Evolutionary conservation across 2,113 vertebrate genomes (phyloP), one percentile per base, ranked within the genome.

Genomic region (Barnardius zonarius): DNA sequence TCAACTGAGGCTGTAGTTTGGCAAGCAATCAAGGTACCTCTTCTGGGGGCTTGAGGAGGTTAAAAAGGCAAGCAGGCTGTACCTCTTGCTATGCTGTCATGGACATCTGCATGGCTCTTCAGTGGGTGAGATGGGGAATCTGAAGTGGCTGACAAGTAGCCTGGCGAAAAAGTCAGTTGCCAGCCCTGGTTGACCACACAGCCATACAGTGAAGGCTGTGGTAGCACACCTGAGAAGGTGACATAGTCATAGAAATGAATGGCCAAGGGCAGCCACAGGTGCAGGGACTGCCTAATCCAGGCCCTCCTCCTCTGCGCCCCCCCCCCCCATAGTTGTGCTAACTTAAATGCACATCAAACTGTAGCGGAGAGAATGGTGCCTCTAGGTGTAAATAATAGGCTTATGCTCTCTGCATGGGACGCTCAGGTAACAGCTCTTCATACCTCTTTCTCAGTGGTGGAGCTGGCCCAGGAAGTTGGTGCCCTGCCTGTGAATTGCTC

Each of bases 361-460:
- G 3, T 35, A 69, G 70, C n/a, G 0, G 6, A 92, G 66, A 59
- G 67, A 48, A n/a, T 33, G 37, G 46, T 90, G 68, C 73, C 76
- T 78, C 68, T 46, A 78, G 91, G 76, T 95, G 73, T 94, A 90
- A 93, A 67, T 96, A 92, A 95, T 35, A 92, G 96, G 95, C 86
- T 95, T 97, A 92, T 67, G 51, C 49, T 81, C 51, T 88, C 91
- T 93, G 83, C 17, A 0, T 90, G 88, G 91, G 73, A 83, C 64
- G 22, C 43, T 62, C 0, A 0, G 59, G 72, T 92, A 54, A 46
- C 37, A 41, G 83, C 67, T 93, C 61, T 28, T 88, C 12, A 0
- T 92, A 63, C 83, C 73, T 88, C 82, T 93, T 78, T 84, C 91
- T 86, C 86, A 75, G 69, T 81, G 68, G 77, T 90, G 15, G 90